These are phyloP conservation scores for Nycticebus coucang DNA, from an alignment of 2,113 vertebrate genomes.

Conservation along the genomic window DNA sequence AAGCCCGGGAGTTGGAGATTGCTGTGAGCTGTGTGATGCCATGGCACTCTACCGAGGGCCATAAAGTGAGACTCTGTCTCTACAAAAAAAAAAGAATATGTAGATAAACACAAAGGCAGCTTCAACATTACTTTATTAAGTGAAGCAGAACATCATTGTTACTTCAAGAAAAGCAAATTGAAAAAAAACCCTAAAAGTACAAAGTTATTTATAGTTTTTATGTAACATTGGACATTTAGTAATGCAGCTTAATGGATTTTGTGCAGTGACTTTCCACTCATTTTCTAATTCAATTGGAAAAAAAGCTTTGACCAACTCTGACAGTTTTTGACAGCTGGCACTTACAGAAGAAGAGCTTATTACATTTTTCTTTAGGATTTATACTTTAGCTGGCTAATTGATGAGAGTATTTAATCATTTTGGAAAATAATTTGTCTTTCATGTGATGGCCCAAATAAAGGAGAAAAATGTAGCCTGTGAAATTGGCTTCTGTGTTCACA, in stretches of 20 bases:
- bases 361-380: constrained; percentile 63
- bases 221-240: constrained; percentile 80
- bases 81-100: constrained; percentile 77
- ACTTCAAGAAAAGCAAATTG: constrained; percentile 80
- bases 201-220: constrained; percentile 82
- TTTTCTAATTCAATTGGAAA: constrained; percentile 57
- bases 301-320: constrained; percentile 51
- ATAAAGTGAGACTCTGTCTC: too few species aligned
- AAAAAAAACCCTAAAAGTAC: constrained; percentile 66
- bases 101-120: constrained; percentile 75
- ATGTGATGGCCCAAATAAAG: constrained; percentile 70
- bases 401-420: constrained; percentile 53
- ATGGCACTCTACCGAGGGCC: too few species aligned
- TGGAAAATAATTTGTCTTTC: constrained; percentile 70
- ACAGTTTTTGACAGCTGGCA: constrained; percentile 71
- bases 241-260: constrained; percentile 76
- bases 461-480: constrained; percentile 37
- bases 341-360: constrained; percentile 59
- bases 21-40: too few species aligned
- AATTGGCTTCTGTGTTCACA: constrained; percentile 31
- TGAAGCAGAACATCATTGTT: constrained; percentile 82
- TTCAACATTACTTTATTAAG: constrained; percentile 80
- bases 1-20: too few species aligned
- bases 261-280: constrained; percentile 69
- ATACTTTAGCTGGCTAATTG: constrained; percentile 60